Evolutionary conservation across 2,888 invertebrate species (phyloP), one percentile per base, ranked within the genome.

Genomic region (Cryptus armator): DNA sequence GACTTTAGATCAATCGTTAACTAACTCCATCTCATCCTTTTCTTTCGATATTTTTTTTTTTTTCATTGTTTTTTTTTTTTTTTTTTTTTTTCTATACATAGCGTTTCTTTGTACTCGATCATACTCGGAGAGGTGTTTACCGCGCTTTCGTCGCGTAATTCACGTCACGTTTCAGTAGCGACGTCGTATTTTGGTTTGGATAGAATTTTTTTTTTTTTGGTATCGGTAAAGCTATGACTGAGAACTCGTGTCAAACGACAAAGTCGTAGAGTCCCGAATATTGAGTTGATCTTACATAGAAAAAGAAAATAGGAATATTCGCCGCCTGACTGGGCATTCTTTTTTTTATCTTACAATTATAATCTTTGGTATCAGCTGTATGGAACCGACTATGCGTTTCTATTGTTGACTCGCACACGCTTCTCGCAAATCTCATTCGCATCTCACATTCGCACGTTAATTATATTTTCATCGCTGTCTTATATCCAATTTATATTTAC

Each of bases 361-460:
- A 91, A 91, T 93, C 93, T 93, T 93, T 93, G 93, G 93, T 93
- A 92, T 92, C 87, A 91, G 92, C 93, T 92, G 92, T 93, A 92
- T 90, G 91, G 90, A 90, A 92, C 91, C 89, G 89, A 89, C 87
- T 88, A 88, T 84, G 81, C 84, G 78, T 74, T 86, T 80, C 77
- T 70, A 78, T 85, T 72, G 86, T 81, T 75, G 75, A 82, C 81
- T 85, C 84, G 77, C 86, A 83, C 75, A 81, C 79, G 80, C 80
- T 67, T 68, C 43, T 64, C 79, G 70, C 82, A 71, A 62, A 32
- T 62, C 59, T 67, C 82, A 77, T 77, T 82, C 66, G 77, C 48
- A 62, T 37, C 77, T 48, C 67, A 10, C 77, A 44, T 77, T 72
- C 80, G 12, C 37, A 29, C 71, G 59, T 32, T 67, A 43, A 24